These are phyloP conservation scores for Chascanopsetta lugubris DNA, from an alignment of 2,113 vertebrate species.

Conservation along the genomic window DNA sequence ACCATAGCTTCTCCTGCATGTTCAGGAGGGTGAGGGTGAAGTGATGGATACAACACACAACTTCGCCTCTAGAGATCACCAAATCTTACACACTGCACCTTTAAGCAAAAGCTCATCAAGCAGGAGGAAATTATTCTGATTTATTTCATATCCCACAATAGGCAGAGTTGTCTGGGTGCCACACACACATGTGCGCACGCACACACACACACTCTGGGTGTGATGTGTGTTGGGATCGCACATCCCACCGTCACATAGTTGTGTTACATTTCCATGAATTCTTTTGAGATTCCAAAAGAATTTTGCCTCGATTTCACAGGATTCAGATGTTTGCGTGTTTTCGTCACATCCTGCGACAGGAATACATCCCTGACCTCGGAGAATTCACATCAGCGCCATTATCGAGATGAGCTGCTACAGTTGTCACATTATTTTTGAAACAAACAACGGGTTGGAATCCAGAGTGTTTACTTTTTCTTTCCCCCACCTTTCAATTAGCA, in stretches of 20 bases:
- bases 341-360: conserved; percentile 1
- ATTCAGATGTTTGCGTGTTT: conserved; percentile 8
- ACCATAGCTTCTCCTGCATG: too few relatives aligned
- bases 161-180: conserved; percentile 24
- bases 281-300: conserved; percentile 10
- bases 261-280: conserved; percentile 4
- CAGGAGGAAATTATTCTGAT: conserved; percentile 47
- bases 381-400: background rate
- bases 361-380: conserved; percentile 9
- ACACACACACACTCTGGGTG: conserved; percentile 21
- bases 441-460: conserved; percentile 27
- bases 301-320: conserved; percentile 20
- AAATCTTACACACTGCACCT: too few relatives aligned
- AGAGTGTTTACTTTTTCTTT: background rate
- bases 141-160: conserved; percentile 33
- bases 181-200: conserved; percentile 9
- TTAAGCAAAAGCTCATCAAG: conserved; percentile 46
- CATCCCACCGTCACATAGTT: background rate
- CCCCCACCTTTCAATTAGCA: conserved; percentile 37
- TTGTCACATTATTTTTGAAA: conserved; percentile 15
- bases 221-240: conserved; percentile 41
- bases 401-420: conserved; percentile 7
- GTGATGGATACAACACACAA: too few relatives aligned
- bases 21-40: too few relatives aligned
- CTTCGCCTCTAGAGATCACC: too few relatives aligned